Base-by-base conservation (phyloP, 2,113 vertebrate genomes). In the Scomber scombrus region DNA sequence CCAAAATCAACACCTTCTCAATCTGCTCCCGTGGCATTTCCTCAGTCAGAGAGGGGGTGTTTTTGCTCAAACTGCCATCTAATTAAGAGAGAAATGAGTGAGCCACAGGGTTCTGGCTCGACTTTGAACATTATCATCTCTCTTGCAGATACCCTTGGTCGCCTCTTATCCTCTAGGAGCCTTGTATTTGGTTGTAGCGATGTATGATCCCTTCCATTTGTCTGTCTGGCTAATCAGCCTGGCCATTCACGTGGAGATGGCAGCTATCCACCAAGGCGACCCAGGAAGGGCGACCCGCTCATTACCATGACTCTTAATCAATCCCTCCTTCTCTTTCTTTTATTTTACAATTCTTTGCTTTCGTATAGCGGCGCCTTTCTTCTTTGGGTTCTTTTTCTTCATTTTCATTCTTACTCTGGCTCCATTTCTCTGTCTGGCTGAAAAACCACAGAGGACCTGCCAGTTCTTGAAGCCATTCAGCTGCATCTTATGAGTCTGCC, bases 191-290 rank as follows among this genome's bases (percentile, higher is more conserved):
- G 75, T 76, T 72, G 60, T 56, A 71, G 73, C 55, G 43, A 81
- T 55, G 55, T 74, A 69, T 61, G 57, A 77, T 56, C 57, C 58
- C 54, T 70, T 51, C 58, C 54, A 89, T 91, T 85, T 89, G 86
- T 92, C 89, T 80, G 86, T 83, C 83, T 75, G 78, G 75, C 62
- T 92, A 90, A 91, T 90, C 89, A 91, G 81, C 75, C 67, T 34
- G 14, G 78, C 80, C 77, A 52, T 91, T 82, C 84, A 77, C 74
- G 26, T 61, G 61, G 76, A 70, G 74, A 81, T 88, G 80, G 87
- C 89, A 83, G 78, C 81, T 23, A 56, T 88, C 75, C 92, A 76
- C 81, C 71, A 68, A 62, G 75, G 75, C 54, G 63, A 74, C 69
- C 80, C 66, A 51, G 81, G 73, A 88, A 80, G 80, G 88, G 71